Evolutionary conservation across 2,888 invertebrate species (phyloP), one percentile per base, ranked within the genome.

Genomic region (Allophyes oxyacanthae): DNA sequence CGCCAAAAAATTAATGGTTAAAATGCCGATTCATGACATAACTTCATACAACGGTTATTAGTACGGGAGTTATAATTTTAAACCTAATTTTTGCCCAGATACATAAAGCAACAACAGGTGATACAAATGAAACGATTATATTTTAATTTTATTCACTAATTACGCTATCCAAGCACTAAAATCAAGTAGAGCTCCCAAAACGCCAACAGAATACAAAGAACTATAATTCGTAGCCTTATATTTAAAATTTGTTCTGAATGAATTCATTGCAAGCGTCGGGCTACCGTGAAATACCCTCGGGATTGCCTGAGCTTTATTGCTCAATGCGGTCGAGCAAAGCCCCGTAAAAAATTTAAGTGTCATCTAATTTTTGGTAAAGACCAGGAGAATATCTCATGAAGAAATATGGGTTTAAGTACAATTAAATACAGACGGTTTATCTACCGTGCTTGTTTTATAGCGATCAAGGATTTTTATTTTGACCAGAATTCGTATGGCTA

Each of bases 261-360:
- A 79, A 79, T 78, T 79, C 77, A 79, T 78, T 77, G 75, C 80
- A 74, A 74, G 70, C 58, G 67, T 68, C 71, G 76, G 68, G 74
- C 69, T 67, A 72, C 68, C 73, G 69, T 72, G 68, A 73, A 81
- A 78, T 77, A 67, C 75, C 51, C 71, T 28, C 13, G 75, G 71
- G 75, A 76, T 72, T 69, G 75, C 62, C 67, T 64, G 57, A 44
- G 67, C 66, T 78, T 79, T 79, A 82, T 79, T 81, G 76, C 76
- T 68, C 69, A 67, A 66, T 66, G 75, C 64, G 74, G 75, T 67
- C 63, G 67, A 57, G 60, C 57, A 64, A 58, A 73, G 56, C 51
- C 48, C 63, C 71, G 74, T 73, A 69, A 77, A 76, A 79, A 77
- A 70, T 63, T 68, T 76, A 48, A 72, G 63, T 54, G 66, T 70